Evolutionary conservation across 2,113 vertebrate species (phyloP).

Genomic region (Austrofundulus limnaeus): DNA sequence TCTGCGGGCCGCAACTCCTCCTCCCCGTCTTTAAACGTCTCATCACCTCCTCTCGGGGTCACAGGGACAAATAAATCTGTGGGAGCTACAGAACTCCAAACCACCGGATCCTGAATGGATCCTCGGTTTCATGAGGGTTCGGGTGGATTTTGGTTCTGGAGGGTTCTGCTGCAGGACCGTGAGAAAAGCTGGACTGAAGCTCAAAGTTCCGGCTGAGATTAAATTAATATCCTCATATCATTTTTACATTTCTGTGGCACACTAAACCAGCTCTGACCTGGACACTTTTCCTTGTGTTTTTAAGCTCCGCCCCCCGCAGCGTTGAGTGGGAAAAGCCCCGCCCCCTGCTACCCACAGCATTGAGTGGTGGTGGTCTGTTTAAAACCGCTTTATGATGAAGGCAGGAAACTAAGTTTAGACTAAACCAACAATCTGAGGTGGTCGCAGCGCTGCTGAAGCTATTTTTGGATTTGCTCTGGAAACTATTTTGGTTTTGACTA

Average conservation of each 20-base stretch:
- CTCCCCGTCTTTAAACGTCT: background rate
- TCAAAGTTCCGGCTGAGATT: no score
- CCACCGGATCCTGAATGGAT: background rate
- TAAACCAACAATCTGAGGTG: constrained; percentile 27
- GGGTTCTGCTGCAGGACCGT: no score
- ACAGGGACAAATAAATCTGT: constrained; percentile 19
- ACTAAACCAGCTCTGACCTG: no score
- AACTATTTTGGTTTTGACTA: constrained; percentile 41
- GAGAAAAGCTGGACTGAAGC: no score
- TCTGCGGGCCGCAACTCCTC: background rate
- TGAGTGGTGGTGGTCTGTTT: constrained; percentile 24
- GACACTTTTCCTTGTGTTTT: no score
- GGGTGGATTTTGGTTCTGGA: no score
- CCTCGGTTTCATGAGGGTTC: background rate
- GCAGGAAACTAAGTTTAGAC: constrained; percentile 56
- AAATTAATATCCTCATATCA: no score
- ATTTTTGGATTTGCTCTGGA: constrained; percentile 38
- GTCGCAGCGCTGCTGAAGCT: constrained; percentile 12
- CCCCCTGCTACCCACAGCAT: background rate
- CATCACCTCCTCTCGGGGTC: background rate
- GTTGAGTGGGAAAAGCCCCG: no score
- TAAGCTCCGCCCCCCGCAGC: no score
- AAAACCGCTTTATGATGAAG: constrained; percentile 39
- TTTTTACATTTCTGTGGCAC: no score
- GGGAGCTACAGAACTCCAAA: constrained; percentile 18